Evolutionary conservation across 2,797 vertebrate species (phyloP).

Genomic region (Borostomias antarcticus): DNA sequence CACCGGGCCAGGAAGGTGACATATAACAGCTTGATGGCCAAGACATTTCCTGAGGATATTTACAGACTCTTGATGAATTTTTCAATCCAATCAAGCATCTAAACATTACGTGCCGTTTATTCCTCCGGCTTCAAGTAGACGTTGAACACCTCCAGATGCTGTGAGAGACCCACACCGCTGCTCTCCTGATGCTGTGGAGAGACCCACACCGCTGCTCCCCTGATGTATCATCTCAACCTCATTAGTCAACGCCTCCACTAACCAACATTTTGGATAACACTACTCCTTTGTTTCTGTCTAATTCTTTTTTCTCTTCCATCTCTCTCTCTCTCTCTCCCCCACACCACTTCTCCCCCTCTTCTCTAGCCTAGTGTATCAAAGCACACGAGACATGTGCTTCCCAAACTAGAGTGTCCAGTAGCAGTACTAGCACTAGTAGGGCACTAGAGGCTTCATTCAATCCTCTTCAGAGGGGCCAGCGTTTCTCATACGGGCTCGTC

Average conservation of each 20-base stretch:
- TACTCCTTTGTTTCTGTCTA: conserved; percentile 14
- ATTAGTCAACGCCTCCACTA: not conserved
- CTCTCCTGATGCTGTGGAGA: not conserved
- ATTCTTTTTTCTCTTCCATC: no score
- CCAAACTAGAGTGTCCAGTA: conserved; percentile 27
- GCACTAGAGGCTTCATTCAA: conserved; percentile 39
- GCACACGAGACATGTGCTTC: conserved; percentile 51
- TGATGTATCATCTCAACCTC: not conserved
- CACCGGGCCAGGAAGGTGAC: not conserved
- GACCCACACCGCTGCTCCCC: not conserved
- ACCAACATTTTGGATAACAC: conserved; percentile 26
- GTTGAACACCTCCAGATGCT: conserved; percentile 6
- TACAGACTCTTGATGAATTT: not conserved
- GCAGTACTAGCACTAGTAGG: conserved; percentile 23
- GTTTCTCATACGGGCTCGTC: conserved; percentile 13
- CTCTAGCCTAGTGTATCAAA: conserved; percentile 53
- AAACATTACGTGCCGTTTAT: not conserved
- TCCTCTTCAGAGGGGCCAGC: conserved; percentile 16
- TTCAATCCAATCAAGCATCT: conserved; percentile 4
- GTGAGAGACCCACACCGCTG: not conserved
- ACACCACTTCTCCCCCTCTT: no score
- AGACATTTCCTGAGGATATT: not conserved
- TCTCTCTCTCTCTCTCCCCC: no score
- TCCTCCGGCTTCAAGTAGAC: not conserved
- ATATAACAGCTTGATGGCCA: not conserved